Evolutionary conservation across 2,113 vertebrate species (phyloP), one percentile per base, ranked within the genome.

Genomic region (Panurus biarmicus): DNA sequence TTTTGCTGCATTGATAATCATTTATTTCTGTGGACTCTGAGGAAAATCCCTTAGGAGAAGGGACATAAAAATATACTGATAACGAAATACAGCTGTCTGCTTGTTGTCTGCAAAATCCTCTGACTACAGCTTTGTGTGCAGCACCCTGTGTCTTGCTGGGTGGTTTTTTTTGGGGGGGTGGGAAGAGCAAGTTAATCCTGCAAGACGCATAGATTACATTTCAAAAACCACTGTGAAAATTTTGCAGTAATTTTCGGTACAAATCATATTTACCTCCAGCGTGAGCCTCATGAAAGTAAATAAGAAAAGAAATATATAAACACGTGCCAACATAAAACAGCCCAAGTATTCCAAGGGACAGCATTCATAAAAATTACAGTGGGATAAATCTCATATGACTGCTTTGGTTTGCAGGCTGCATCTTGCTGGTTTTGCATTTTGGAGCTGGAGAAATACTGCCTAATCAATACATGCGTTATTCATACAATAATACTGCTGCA

Each of bases 1-100:
- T 94, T 94, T 91, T 89, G 87, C 91, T 77, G 95, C 94, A 85
- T 47, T 90, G 85, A 57, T 96, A 95, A 95, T 96, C 94, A 95
- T 95, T 95, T 82, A 70, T 95, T 88, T 93, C 64, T 87, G 57
- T 58, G n/a, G 28, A 54, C 62, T 66, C 65, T 20, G 35, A 87
- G 76, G 67, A 87, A 83, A 79, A 70, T 82, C 96, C 71, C 72
- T 26, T 54, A 18, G 83, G 91, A 76, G 71, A 74, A 75, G 21
- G n/a, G 65, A 35, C 12, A 3, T 91, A 90, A 95, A 96, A 96
- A 75, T 9, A 28, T 57, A 42, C 31, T 92, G 88, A 72, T 84
- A 87, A 94, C 9, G 0, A 94, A 93, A 82, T 89, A 78, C 88
- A 77, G 40, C 87, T 72, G 79, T 69, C 70, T 82, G 44, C 76